phyloP scores from a whole-genome alignment of 1,140 invertebrate genomes.

The Diorhabda sublineata region DNA sequence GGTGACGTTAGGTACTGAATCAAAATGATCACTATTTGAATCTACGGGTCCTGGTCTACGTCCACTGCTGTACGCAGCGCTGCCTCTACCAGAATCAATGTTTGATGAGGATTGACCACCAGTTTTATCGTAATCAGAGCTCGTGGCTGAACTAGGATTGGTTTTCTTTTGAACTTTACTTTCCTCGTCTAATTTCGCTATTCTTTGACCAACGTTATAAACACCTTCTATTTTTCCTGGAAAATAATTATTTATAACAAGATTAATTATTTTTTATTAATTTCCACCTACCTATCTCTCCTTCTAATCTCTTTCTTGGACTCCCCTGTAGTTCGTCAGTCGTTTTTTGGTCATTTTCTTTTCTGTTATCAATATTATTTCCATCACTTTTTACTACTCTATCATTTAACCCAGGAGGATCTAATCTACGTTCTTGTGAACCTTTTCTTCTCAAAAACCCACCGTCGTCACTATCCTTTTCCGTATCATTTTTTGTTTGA shows the following conservation, averaged over 20 bases:
- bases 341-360: constrained; percentile 32
- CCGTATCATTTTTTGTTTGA: constrained; percentile 40
- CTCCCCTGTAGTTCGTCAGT: constrained; percentile 35
- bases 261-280: not conserved
- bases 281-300: constrained; percentile 39
- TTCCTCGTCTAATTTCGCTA: constrained; percentile 33
- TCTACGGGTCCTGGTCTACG: constrained; percentile 53
- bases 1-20: constrained; percentile 27
- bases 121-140: constrained; percentile 67
- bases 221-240: constrained; percentile 41
- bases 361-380: constrained; percentile 10
- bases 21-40: constrained; percentile 52
- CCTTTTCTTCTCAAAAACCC: constrained; percentile 49
- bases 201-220: constrained; percentile 40
- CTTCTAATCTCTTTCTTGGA: constrained; percentile 40
- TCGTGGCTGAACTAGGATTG: constrained; percentile 53
- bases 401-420: not conserved
- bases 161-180: constrained; percentile 49
- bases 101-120: constrained; percentile 64
- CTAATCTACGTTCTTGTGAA: constrained; percentile 17
- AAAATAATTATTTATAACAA: not conserved
- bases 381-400: constrained; percentile 14
- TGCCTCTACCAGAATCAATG: constrained; percentile 70
- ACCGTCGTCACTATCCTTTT: constrained; percentile 57
- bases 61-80: constrained; percentile 70